phyloP scores from a whole-genome alignment of 2,888 invertebrate genomes.

The Ligdia adustata region DNA sequence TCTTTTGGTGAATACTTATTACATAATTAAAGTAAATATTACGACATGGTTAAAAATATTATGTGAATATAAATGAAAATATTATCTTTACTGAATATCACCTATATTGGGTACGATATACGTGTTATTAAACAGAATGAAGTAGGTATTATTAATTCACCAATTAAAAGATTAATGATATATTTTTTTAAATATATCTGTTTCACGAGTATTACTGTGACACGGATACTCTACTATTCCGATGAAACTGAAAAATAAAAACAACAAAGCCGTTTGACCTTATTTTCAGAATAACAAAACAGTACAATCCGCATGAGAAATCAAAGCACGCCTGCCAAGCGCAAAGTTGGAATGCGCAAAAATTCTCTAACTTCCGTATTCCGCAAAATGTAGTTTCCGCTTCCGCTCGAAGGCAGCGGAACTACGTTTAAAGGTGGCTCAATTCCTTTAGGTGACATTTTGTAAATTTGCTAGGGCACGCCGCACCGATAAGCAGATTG shows the following conservation, averaged over 20 bases:
- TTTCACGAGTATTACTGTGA: too few relatives aligned
- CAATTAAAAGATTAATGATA: too few relatives aligned
- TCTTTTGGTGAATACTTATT: too few relatives aligned
- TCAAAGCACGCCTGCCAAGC: constrained; percentile 15
- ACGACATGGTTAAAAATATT: too few relatives aligned
- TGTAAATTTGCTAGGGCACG: constrained; percentile 7
- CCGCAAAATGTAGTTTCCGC: constrained; percentile 16
- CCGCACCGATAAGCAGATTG: neutral
- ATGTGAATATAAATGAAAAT: too few relatives aligned
- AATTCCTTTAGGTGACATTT: constrained; percentile 17
- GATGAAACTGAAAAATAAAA: neutral
- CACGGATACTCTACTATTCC: too few relatives aligned
- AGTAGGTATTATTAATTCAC: too few relatives aligned
- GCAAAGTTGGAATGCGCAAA: constrained; percentile 18
- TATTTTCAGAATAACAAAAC: constrained; percentile 9
- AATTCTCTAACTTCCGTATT: constrained; percentile 18
- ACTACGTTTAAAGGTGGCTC: constrained; percentile 5
- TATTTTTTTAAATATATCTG: too few relatives aligned
- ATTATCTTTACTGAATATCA: too few relatives aligned
- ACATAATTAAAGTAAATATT: too few relatives aligned
- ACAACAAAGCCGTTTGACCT: constrained; percentile 4
- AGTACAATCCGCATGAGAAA: constrained; percentile 13
- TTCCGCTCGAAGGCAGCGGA: constrained; percentile 8
- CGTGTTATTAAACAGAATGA: too few relatives aligned
- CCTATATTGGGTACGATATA: too few relatives aligned